A percentile compares a stretch with the other conserved stretches of the same genome.
phyloP scores from a whole-genome alignment of 30 jellyfish, hydroid and myxozoan genomes.

The Hydra vulgaris region DNA sequence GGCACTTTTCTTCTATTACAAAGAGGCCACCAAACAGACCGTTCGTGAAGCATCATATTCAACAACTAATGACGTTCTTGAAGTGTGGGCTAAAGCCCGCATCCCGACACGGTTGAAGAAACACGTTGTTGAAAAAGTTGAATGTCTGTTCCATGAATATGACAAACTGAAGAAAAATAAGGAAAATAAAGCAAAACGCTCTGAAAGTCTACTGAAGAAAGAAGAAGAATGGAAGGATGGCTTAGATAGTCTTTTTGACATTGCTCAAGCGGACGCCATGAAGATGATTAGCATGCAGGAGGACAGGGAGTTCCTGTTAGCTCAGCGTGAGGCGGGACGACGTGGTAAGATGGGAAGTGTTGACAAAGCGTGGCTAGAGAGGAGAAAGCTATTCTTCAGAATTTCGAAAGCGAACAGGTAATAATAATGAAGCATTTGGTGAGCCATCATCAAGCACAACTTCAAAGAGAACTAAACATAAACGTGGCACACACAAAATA shows the following conservation, averaged over 20 bases:
- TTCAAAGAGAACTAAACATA: not conserved
- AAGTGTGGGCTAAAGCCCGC: conserved; percentile 10
- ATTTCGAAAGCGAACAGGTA: not conserved
- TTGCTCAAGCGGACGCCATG: conserved; percentile 15
- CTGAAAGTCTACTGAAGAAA: not conserved
- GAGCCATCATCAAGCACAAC: not conserved
- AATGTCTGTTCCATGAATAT: not conserved
- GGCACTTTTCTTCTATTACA: not conserved
- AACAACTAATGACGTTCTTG: not conserved
- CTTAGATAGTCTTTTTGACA: conserved; percentile 9
- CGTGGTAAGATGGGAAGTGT: conserved; percentile 7
- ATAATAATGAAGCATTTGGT: not conserved
- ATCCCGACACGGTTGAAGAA: conserved; percentile 3
- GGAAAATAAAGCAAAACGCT: not conserved
- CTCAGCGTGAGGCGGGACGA: conserved; percentile 15
- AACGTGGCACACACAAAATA: conserved; percentile 4
- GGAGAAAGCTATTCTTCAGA: conserved; percentile 7
- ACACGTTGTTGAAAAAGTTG: not conserved
- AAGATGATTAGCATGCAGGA: conserved; percentile 4
- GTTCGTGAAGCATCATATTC: not conserved
- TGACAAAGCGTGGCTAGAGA: not conserved
- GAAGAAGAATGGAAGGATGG: conserved; percentile 3
- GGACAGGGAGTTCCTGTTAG: conserved; percentile 4
- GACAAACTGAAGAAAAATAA: not conserved
- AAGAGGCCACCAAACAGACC: not conserved